phyloP scores from a whole-genome alignment of 2,113 vertebrate species.

The Hippocampus comes region DNA sequence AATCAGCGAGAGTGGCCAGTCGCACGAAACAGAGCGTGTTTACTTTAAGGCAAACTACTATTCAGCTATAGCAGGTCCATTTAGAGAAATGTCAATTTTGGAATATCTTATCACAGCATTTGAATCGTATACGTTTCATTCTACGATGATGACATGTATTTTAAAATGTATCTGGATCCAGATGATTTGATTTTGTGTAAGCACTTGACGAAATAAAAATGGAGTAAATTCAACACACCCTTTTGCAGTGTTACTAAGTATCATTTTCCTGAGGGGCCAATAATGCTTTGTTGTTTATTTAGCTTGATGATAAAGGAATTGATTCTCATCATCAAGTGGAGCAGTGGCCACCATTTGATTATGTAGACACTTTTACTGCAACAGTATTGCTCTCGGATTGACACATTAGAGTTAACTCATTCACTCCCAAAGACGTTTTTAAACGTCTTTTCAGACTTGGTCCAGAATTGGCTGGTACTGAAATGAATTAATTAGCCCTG shows the following conservation, averaged over 20 bases:
- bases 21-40: conserved; percentile 16
- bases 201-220: too few relatives aligned
- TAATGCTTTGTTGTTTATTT: too few relatives aligned
- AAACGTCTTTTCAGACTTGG: too few relatives aligned
- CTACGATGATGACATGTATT: neutral
- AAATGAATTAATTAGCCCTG: conserved; percentile 9
- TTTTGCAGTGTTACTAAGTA: too few relatives aligned
- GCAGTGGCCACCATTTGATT: neutral
- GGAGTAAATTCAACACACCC: too few relatives aligned
- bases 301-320: too few relatives aligned
- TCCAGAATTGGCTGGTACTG: too few relatives aligned
- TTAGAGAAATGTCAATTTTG: neutral
- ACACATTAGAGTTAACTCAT: neutral
- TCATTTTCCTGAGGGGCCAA: too few relatives aligned
- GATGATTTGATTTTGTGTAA: too few relatives aligned
- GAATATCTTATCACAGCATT: neutral
- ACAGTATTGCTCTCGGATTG: neutral
- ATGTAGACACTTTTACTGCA: neutral
- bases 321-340: too few relatives aligned
- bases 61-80: conserved; percentile 1
- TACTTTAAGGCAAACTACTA: conserved; percentile 13
- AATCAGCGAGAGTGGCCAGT: conserved; percentile 35
- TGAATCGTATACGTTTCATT: neutral
- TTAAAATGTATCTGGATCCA: too few relatives aligned
- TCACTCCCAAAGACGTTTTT: too few relatives aligned